These are phyloP conservation scores for Deroptyus accipitrinus DNA, from an alignment of 2,113 vertebrate species.

Conservation along the genomic window DNA sequence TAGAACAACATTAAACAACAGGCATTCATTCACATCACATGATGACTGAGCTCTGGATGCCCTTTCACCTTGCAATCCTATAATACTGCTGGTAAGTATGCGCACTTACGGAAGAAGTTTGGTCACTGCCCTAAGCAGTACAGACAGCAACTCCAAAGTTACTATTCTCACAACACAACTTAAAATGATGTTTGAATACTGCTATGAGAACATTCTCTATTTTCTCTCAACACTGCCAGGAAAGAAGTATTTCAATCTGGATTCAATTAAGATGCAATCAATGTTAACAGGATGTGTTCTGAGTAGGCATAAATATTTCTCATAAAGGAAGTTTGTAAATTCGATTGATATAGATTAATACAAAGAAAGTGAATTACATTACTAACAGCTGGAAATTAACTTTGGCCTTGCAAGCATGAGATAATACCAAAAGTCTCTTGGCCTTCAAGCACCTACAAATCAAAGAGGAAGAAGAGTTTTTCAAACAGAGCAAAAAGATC, in stretches of 20 bases:
- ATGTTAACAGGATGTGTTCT: constrained; percentile 18
- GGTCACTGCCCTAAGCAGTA: background rate
- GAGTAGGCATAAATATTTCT: constrained; percentile 32
- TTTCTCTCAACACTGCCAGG: background rate
- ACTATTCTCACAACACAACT: background rate
- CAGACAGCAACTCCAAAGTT: background rate
- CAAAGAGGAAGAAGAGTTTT: background rate
- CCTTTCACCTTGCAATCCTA: background rate
- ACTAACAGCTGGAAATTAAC: background rate
- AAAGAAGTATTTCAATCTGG: background rate
- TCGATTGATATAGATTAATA: constrained; percentile 29
- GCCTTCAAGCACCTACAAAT: background rate
- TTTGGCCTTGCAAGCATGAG: background rate
- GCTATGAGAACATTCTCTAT: background rate
- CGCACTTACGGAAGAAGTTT: background rate
- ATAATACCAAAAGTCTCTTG: background rate
- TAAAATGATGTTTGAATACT: background rate
- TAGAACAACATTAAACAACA: background rate
- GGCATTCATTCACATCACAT: background rate
- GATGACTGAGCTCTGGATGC: background rate
- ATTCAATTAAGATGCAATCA: constrained; percentile 23
- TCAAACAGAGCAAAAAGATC: background rate
- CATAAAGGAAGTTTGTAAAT: constrained; percentile 14
- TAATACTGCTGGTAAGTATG: background rate
- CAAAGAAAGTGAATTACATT: background rate